These are phyloP conservation scores for Nemoura dubitans DNA, from an alignment of 2,888 invertebrate species.

Conservation along the genomic window DNA sequence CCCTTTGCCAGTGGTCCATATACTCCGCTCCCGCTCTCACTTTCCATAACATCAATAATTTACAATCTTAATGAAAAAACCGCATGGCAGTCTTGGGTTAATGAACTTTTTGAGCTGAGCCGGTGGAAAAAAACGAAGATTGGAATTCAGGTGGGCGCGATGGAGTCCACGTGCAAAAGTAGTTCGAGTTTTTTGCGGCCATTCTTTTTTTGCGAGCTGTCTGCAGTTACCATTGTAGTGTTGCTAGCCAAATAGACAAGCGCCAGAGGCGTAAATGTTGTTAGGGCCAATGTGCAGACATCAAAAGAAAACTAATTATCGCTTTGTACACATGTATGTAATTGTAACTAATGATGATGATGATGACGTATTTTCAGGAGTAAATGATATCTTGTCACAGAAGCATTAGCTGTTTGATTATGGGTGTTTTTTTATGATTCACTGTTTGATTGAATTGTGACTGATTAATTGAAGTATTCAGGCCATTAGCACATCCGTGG, in stretches of 20 bases:
- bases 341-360: neutral
- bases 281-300: neutral
- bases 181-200: slow-evolving; percentile 1
- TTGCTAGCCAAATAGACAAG: neutral
- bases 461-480: neutral
- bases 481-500: too few species aligned
- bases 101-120: neutral
- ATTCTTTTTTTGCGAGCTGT: neutral
- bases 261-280: neutral
- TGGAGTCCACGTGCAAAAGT: slow-evolving; percentile 18
- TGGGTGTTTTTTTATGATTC: neutral
- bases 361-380: neutral
- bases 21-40: neutral
- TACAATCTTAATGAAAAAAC: neutral
- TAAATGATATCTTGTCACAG: neutral
- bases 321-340: neutral
- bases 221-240: neutral
- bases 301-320: neutral
- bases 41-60: neutral
- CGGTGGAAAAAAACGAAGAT: neutral
- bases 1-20: neutral
- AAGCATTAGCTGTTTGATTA: neutral
- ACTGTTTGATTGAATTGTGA: neutral
- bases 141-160: neutral
- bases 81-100: neutral